Evolutionary conservation across 2,113 vertebrate genomes (phyloP), one percentile per base, ranked within the genome.

Genomic region (Platichthys stellatus): DNA sequence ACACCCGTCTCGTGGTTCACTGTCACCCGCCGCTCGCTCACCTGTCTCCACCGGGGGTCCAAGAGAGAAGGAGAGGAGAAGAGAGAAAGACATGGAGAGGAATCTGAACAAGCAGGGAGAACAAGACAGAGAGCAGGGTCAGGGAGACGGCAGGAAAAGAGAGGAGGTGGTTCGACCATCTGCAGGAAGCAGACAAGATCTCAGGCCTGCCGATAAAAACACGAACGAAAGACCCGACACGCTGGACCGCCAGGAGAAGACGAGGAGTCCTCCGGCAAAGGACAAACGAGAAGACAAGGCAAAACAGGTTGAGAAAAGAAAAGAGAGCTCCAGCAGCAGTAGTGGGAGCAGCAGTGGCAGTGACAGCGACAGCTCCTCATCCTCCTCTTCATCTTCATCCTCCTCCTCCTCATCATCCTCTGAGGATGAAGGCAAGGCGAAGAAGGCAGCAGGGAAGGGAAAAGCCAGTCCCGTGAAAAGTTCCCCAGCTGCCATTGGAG

Each of bases 361-460:
- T 12, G 89, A 93, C 51, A 92, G 92, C 0, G 88, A 91, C 26
- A 90, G 88, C 0, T 90, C 87, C 0, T 89, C 63, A 2, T 65
- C 63, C 2, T 65, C 87, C 0, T 92, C 92, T 0, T 90, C 90
- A 0, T 93, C 94, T 0, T 92, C 92, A 0, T 94, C 93, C 0
- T 93, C 94, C 0, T 92, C 93, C 0, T 93, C 93, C 0, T 92
- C 92, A 0, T 89, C 89, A 0, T 90, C 91, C 6, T 93, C 91
- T 24, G 88, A 93, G 20, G 93, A 92, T 3, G 90, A 92, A 11
- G 64, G 66, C 24, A 70, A 90, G 21, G 63, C 18, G 1, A 79
- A 87, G 63, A 76, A 76, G 23, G 56, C 72, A 21, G 58, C 72
- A 1, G 74, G 35, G 2, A 78, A 17, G 35, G 78, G 73, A 0